Percentiles rank a stretch among this genome's conserved stretches.
Conservation (phyloP, 2,888 invertebrate species). For the Aelia acuminata region DNA sequence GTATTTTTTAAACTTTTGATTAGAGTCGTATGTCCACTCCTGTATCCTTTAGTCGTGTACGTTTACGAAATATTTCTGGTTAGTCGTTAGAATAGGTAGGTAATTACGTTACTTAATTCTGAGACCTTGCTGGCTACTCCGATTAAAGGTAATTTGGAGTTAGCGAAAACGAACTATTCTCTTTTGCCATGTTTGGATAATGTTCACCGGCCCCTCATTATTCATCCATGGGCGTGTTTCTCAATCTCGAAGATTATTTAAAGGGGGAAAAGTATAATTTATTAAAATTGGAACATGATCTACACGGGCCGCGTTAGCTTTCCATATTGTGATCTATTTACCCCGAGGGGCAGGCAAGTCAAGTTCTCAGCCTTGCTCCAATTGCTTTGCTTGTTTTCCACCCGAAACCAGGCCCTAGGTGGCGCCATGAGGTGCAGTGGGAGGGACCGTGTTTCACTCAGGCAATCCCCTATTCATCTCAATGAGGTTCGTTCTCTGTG, state of each 20-base stretch:
- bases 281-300: not conserved
- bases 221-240: not conserved
- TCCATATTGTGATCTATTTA: not conserved
- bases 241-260: not conserved
- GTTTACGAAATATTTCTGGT: not conserved
- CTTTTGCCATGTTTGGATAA: not conserved
- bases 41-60: too few species aligned
- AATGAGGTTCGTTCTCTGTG: too few species aligned
- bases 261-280: not conserved
- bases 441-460: too few species aligned
- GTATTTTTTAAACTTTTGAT: too few species aligned
- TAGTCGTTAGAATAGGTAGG: not conserved
- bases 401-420: not conserved
- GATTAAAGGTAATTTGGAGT: conserved; percentile 24
- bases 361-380: conserved; percentile 24
- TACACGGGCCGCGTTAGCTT: not conserved
- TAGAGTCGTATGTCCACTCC: too few species aligned
- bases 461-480: too few species aligned
- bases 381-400: not conserved
- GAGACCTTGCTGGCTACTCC: not conserved
- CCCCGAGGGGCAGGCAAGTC: not conserved
- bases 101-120: not conserved
- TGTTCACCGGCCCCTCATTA: not conserved
- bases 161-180: not conserved
- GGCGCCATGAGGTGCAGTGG: not conserved